Evolutionary conservation across 2,113 vertebrate species (phyloP), one percentile per base, ranked within the genome.

Genomic region (Eclectus roratus): DNA sequence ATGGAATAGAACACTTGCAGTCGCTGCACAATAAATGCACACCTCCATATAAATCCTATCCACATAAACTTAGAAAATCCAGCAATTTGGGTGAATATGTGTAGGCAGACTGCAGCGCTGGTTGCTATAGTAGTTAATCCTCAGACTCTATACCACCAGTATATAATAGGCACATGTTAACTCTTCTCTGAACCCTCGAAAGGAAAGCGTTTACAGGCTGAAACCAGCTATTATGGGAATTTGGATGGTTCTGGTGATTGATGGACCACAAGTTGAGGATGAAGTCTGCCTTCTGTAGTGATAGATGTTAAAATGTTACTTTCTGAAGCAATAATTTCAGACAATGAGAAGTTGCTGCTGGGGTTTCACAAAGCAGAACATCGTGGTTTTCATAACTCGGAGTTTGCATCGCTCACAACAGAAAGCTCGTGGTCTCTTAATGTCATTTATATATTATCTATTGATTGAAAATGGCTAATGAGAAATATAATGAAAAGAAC

Each of bases 121-220:
- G 94, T 98, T 98, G 94, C 98, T 97, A 95, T 94, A 83, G 97
- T 6, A 87, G 91, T 97, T 98, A 98, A 98, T 98, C 98, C 97
- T 84, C 64, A 61, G 60, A 85, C 87, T 73, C 72, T 90, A 43
- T 94, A 56, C 39, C 93, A 82, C 76, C 73, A 82, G 85, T 77
- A 91, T 89, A 87, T 91, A 97, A 90, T 91, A 73, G 93, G 72
- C 58, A 23, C 76, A 46, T 81, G 61, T 93, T 96, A 95, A 96
- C 94, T 97, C 83, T 88, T 29, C 91, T 86, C 53, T 94, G 83
- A 96, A 70, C 66, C 44, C 79, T 86, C 12, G 89, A 93, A 97
- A 94, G 50, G 70, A 89, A 83, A 89, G 80, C 83, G 77, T 82
- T 97, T 98, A 94, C 5, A 4, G 81, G 85, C 66, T 84, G 56